phyloP scores from a whole-genome alignment of 2,888 invertebrate species.

The Phengaris arion region DNA sequence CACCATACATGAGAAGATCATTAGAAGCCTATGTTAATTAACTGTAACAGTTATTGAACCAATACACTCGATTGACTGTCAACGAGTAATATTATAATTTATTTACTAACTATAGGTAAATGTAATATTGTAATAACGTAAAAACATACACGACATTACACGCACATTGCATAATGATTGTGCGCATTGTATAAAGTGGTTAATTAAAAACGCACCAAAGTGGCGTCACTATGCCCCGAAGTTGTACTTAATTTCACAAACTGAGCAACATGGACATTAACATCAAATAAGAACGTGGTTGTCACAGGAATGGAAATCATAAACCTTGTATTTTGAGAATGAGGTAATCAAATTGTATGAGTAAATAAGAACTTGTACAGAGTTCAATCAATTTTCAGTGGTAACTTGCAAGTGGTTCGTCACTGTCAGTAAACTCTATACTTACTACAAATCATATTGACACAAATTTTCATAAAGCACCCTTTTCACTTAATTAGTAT shows the following conservation, averaged over 20 bases:
- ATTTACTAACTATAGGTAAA: not conserved
- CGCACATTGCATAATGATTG: conserved; percentile 16
- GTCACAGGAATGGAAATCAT: not conserved
- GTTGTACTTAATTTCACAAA: not conserved
- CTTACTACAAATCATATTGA: not conserved
- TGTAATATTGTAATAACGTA: not conserved
- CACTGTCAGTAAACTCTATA: not conserved
- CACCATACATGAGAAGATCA: too few relatives aligned
- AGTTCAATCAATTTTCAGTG: not conserved
- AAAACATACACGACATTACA: not conserved
- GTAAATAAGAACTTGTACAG: not conserved
- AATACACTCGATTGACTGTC: not conserved
- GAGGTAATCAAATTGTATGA: too few relatives aligned
- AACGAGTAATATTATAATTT: not conserved
- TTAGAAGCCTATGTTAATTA: too few relatives aligned
- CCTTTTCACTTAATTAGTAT: not conserved
- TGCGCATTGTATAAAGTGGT: conserved; percentile 29
- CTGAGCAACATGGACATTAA: not conserved
- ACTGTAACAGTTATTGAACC: too few relatives aligned
- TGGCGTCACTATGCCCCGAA: conserved; percentile 28
- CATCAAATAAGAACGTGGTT: not conserved
- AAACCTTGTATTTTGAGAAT: not conserved
- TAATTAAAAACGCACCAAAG: conserved; percentile 35
- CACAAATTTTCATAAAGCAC: not conserved
- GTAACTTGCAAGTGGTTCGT: not conserved